Evolutionary conservation across 2,888 invertebrate genomes (phyloP).

Genomic region (Acrobasis repandana): DNA sequence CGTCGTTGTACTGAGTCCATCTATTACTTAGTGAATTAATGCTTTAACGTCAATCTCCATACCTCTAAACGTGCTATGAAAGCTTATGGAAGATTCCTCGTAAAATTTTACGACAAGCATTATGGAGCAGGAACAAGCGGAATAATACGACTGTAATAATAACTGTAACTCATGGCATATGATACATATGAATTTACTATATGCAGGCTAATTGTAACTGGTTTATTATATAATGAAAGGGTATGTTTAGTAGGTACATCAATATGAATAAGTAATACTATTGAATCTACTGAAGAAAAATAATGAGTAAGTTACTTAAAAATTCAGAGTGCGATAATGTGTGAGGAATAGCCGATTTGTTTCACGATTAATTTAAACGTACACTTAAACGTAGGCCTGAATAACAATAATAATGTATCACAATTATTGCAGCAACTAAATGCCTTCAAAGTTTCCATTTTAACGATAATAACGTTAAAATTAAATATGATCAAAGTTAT

Average conservation of each 20-base stretch:
- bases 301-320: too few relatives aligned
- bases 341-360: too few relatives aligned
- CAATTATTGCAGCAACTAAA: slow-evolving; percentile 29
- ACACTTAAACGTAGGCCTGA: slow-evolving; percentile 25
- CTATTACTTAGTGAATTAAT: slow-evolving; percentile 17
- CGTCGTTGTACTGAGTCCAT: slow-evolving; percentile 4
- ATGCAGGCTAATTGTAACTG: too few relatives aligned
- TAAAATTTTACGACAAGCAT: slow-evolving; percentile 69
- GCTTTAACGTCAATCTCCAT: slow-evolving; percentile 30
- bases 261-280: too few relatives aligned
- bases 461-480: not conserved
- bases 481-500: not conserved
- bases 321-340: too few relatives aligned
- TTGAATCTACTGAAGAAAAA: too few relatives aligned
- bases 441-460: slow-evolving; percentile 7
- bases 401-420: slow-evolving; percentile 41
- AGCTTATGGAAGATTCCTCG: slow-evolving; percentile 63
- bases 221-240: too few relatives aligned
- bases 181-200: slow-evolving; percentile 36
- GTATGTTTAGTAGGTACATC: too few relatives aligned
- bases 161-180: slow-evolving; percentile 50
- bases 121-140: slow-evolving; percentile 56
- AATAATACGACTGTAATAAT: slow-evolving; percentile 51
- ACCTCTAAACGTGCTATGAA: slow-evolving; percentile 55
- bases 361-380: too few relatives aligned